Conservation (phyloP, 2,113 vertebrate species). For the Scomber scombrus region DNA sequence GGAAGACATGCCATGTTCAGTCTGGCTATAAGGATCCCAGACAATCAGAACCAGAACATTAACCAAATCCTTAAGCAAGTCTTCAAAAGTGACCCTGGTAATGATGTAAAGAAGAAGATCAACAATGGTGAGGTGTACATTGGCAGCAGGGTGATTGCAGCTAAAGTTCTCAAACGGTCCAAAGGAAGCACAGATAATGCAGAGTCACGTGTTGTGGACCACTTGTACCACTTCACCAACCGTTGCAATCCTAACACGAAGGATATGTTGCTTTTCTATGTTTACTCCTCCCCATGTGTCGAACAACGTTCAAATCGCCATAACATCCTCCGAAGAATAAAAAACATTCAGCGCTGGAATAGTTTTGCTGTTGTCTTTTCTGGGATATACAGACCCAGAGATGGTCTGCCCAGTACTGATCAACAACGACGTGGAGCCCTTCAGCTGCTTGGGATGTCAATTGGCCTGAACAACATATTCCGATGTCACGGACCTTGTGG, state of each 20-base stretch:
- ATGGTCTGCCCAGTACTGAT: no score
- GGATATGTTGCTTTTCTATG: slow-evolving; percentile 32
- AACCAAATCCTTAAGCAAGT: no score
- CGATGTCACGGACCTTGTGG: background rate
- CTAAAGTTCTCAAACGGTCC: background rate
- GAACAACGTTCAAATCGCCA: accelerated
- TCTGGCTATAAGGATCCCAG: background rate
- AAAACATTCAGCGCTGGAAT: accelerated
- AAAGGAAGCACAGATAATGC: background rate
- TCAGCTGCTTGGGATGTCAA: background rate
- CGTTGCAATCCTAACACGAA: accelerated
- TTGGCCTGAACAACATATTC: slow-evolving; percentile 1
- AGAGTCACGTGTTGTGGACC: background rate
- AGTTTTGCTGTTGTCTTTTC: slow-evolving; percentile 22
- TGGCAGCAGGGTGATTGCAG: background rate
- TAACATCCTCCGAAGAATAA: background rate
- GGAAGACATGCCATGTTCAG: slow-evolving; percentile 8
- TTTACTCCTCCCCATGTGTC: slow-evolving; percentile 2
- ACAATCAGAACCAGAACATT: background rate
- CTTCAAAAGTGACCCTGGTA: background rate
- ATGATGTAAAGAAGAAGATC: background rate
- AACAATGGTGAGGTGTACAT: background rate
- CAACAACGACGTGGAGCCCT: background rate
- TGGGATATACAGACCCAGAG: background rate
- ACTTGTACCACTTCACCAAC: background rate